Conservation (phyloP, 2,797 vertebrate genomes). For the Periophthalmus magnuspinnatus region DNA sequence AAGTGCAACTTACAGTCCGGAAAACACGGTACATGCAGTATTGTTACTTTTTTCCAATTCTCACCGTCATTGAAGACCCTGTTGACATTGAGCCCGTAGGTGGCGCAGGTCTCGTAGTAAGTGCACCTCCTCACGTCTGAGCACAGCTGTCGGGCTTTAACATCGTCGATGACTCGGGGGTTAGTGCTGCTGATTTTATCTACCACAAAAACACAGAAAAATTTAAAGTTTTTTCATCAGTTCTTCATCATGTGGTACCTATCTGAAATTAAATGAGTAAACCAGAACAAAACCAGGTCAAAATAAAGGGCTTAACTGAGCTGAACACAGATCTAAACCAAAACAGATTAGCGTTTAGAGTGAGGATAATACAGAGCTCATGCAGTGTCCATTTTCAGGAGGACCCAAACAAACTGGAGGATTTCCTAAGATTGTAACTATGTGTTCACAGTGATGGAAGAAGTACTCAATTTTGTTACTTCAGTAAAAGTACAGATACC, state of each 20-base stretch:
- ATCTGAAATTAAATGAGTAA: background rate
- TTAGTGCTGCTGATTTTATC: constrained; percentile 92
- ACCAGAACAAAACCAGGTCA: background rate
- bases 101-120: constrained; percentile 93
- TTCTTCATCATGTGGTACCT: no score
- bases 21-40: no score
- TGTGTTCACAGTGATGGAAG: no score
- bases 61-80: constrained; percentile 91
- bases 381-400: no score
- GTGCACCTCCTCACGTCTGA: constrained; percentile 85
- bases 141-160: constrained; percentile 79
- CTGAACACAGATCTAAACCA: background rate
- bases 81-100: constrained; percentile 93
- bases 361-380: no score
- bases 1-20: no score
- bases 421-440: no score
- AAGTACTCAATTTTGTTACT: no score
- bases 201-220: constrained; percentile 41
- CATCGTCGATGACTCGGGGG: constrained; percentile 86
- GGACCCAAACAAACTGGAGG: no score
- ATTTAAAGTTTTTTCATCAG: background rate
- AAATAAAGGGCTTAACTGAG: background rate
- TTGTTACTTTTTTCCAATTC: no score
- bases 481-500: no score
- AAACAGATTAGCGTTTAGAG: no score